Base-by-base conservation (phyloP, 2,113 vertebrate genomes). In the Pyxicephalus adspersus region DNA sequence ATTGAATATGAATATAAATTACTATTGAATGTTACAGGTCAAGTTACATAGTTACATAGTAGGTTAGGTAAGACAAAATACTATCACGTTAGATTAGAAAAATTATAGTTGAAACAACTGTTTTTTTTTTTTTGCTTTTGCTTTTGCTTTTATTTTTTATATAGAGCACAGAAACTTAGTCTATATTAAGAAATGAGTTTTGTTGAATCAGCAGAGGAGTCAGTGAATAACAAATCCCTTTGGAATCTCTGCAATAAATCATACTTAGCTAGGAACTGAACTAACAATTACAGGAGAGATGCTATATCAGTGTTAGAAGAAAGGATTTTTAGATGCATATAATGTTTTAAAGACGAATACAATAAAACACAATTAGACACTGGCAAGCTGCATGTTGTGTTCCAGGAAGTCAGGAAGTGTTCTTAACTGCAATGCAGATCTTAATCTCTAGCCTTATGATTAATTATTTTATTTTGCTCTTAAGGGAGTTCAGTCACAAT, bases 401-500 rank as follows among this genome's bases (percentile, higher is more conserved):
- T 64, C 60, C 54, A 51, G 25, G 38, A 52, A 64, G 26, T 38
- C n/a, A n/a, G n/a, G n/a, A n/a, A n/a, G 26, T 25, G 29, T 52
- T 25, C 58, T 68, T 22, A 66, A 78, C 76, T 67, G 76, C 76
- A 78, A 78, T 78, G 64, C 76, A 78, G 76, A 78, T 58, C 52
- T 78, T 77, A 55, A 77, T 77, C 63, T 34, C 11, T 29, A 26
- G 57, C 38, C 26, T 11, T 45, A 58, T 78, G 45, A 78, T 78
- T 58, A 68, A 57, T 34, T 28, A 20, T 45, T 20, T 38, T 45
- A 7, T 68, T 54, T 57, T 38, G 29, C 70, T 73, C 28, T 57
- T 29, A 28, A 31, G 15, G n/a, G 13, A 60, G 71, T 60, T 74
- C 34, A 57, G 26, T 34, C 4, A 73, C 52, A 34, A 20, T 22